A percentile compares a stretch with the other conserved stretches of the same genome.
These are phyloP conservation scores for Xiphorhynchus erythropygius DNA, from an alignment of 2,797 vertebrate genomes.

Conservation along the genomic window DNA sequence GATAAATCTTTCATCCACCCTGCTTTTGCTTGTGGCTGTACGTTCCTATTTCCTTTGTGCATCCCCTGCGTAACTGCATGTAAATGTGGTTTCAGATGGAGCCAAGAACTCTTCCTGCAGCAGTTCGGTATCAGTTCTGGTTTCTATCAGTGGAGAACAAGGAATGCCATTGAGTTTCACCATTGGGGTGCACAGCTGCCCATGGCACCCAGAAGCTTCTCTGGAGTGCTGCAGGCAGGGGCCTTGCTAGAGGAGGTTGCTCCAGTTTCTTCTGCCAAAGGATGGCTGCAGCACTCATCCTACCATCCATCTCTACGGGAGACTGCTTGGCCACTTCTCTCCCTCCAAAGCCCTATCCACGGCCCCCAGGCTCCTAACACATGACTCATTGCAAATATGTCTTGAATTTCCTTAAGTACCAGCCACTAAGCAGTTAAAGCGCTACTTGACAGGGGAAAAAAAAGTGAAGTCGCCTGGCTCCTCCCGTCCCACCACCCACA, in stretches of 20 bases:
- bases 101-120: not conserved
- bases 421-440: constrained; percentile 3
- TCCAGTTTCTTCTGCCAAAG: not conserved
- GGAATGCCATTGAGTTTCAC: not conserved
- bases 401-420: not conserved
- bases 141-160: not conserved
- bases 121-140: accelerated
- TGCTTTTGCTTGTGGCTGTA: not conserved
- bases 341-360: not conserved
- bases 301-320: not conserved
- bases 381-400: not conserved
- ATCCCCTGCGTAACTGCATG: not conserved
- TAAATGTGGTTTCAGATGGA: not conserved
- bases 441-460: not conserved
- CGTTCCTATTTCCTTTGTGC: not conserved
- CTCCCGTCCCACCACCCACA: constrained; percentile 13
- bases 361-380: not conserved
- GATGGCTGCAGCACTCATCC: not conserved
- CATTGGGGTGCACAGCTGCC: not conserved
- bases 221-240: not conserved
- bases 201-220: not conserved
- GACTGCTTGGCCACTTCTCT: not conserved
- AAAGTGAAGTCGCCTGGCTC: not conserved
- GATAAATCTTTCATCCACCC: constrained; percentile 7
- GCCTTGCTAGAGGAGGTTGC: not conserved